Conservation (phyloP, 2,888 invertebrate genomes). For the Volucella bombylans region DNA sequence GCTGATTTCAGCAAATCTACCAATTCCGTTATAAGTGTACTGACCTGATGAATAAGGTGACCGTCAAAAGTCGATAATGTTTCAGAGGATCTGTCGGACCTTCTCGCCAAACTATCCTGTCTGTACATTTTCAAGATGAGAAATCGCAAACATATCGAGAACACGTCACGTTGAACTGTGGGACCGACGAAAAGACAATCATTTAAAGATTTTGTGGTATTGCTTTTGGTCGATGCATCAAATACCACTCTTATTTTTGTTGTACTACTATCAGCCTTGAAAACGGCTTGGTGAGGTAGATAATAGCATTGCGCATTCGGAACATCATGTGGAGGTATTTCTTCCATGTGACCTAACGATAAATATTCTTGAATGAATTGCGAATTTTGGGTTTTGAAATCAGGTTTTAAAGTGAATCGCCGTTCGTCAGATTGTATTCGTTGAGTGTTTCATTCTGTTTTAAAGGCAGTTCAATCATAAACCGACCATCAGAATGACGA, state of each 20-base stretch:
- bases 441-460: background rate
- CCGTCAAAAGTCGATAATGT: slow-evolving; percentile 54
- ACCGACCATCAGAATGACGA: slow-evolving; percentile 31
- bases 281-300: slow-evolving; percentile 59
- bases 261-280: too few relatives aligned
- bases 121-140: too few relatives aligned
- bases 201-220: slow-evolving; percentile 43
- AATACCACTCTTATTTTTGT: slow-evolving; percentile 62
- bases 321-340: slow-evolving; percentile 31
- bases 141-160: slow-evolving; percentile 36
- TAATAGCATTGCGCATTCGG: slow-evolving; percentile 15
- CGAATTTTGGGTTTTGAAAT: slow-evolving; percentile 2
- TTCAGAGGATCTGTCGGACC: slow-evolving; percentile 5
- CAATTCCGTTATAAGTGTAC: slow-evolving; percentile 7
- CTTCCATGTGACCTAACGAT: slow-evolving; percentile 44
- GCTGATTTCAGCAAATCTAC: background rate
- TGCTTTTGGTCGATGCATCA: slow-evolving; percentile 48
- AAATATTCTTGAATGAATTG: slow-evolving; percentile 42
- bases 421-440: slow-evolving; percentile 14
- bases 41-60: slow-evolving; percentile 56
- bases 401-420: slow-evolving; percentile 8
- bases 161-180: slow-evolving; percentile 46
- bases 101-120: slow-evolving; percentile 57
- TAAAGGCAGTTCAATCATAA: slow-evolving; percentile 16
- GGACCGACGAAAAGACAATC: slow-evolving; percentile 52